Evolutionary conservation across 2,888 invertebrate species (phyloP), one percentile per base, ranked within the genome.

Genomic region (Chloroclystis v-ata): DNA sequence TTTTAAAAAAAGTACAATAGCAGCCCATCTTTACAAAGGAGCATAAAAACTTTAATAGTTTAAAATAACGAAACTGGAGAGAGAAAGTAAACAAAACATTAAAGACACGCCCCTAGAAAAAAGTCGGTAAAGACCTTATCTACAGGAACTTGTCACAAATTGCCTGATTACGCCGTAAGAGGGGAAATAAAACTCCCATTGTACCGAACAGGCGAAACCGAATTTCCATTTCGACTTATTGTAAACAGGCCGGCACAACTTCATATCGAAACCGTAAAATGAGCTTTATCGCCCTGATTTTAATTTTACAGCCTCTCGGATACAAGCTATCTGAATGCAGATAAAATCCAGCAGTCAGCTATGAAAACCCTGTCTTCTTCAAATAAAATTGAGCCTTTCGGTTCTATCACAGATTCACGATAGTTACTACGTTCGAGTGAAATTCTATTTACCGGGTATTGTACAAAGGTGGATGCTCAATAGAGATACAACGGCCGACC

Each of bases 401-500:
- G 20, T 20, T 20, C 20, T 2, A 20, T 20, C 20, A 20, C 35
- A 35, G 35, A 11, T 35, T 35, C 35, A n/a, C n/a, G 6, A 24
- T 35, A 35, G 20, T 33, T 6, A 6, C 35, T 20, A n/a, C 33
- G 20, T 20, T 35, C 6, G 29, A 29, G 25, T 32, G 30, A 32
- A 30, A 41, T 11, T 42, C 13, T 26, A 25, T 33, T 33, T 14
- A 12, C n/a, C 12, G 20, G 13, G 57, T 69, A 69, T 69, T 68
- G 69, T 69, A 66, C 63, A 68, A 69, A 72, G 67, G 69, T 66
- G 63, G 67, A 69, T 64, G 61, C 65, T 72, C 70, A 69, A 73
- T 69, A 70, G 65, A 74, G 72, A 78, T 70, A 77, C 78, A 78
- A 75, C 63, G 59, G 57, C 60, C 70, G 76, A 79, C 81, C 82